phyloP scores from a whole-genome alignment of 2,797 vertebrate genomes.

The Enoplosus armatus region DNA sequence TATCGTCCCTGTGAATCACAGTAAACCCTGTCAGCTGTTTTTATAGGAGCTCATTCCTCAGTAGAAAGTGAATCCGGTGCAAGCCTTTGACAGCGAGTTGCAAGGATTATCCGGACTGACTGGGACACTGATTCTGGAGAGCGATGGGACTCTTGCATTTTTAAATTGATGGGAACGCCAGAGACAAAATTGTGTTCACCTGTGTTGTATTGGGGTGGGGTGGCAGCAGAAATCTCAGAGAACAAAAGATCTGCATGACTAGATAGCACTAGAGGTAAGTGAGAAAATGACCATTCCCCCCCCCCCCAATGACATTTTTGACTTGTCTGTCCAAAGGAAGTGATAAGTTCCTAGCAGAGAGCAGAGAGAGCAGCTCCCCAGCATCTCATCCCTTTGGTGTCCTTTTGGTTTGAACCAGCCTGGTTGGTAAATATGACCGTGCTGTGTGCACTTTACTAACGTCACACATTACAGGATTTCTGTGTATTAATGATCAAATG shows the following conservation, averaged over 20 bases:
- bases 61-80: not conserved
- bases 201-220: not conserved
- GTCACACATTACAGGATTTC: not conserved
- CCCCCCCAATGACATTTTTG: not conserved
- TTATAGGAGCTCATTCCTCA: not conserved
- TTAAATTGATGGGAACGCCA: not conserved
- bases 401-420: not conserved
- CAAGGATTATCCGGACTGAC: not conserved
- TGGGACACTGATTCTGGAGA: not conserved
- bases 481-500: not conserved
- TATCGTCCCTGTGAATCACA: not conserved
- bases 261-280: not conserved
- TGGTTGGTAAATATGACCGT: not conserved
- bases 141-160: not conserved
- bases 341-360: not conserved
- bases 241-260: not conserved
- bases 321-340: not conserved
- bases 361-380: conserved; percentile 3
- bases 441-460: conserved; percentile 17
- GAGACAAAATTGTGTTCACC: not conserved
- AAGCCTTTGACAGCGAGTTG: not conserved
- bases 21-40: not conserved
- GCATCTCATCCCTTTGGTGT: not conserved
- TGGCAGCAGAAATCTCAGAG: not conserved
- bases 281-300: not conserved